A percentile compares a stretch with the other conserved stretches of the same genome.
Conservation (phyloP, 2,113 vertebrate species). For the Apeltes quadracus region DNA sequence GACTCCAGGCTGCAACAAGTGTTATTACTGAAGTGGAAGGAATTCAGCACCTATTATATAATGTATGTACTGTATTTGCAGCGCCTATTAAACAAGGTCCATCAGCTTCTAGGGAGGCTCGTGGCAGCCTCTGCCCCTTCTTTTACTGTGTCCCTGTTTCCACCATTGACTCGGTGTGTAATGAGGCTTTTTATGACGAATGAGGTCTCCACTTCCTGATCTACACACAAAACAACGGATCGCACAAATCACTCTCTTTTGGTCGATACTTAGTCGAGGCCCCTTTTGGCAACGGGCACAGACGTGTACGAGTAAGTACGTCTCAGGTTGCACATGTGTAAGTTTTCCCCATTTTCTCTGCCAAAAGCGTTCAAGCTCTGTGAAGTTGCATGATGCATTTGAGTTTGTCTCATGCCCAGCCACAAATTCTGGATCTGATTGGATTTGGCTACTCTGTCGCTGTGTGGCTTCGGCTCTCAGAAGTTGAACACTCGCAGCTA, state of each 20-base stretch:
- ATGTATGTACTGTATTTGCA: background rate
- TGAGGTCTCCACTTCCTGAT: slow-evolving; percentile 35
- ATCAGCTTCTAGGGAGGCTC: background rate
- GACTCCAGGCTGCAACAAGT: slow-evolving; percentile 12
- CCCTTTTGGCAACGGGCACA: slow-evolving; percentile 27
- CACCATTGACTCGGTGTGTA: slow-evolving; percentile 24
- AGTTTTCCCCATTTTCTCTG: slow-evolving; percentile 21
- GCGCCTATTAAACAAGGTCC: background rate
- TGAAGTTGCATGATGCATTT: slow-evolving; percentile 12
- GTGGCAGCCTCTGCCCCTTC: background rate
- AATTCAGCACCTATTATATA: slow-evolving; percentile 28
- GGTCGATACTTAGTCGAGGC: slow-evolving; percentile 25
- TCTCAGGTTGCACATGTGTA: slow-evolving; percentile 35
- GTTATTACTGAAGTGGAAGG: slow-evolving; percentile 37
- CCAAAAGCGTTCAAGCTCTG: slow-evolving; percentile 32
- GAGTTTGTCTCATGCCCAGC: slow-evolving; percentile 32
- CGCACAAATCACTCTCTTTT: slow-evolving; percentile 28
- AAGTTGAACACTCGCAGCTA: slow-evolving; percentile 15
- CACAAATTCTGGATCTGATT: slow-evolving; percentile 30
- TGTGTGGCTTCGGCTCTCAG: slow-evolving; percentile 23
- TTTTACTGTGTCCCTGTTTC: background rate
- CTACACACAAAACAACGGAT: slow-evolving; percentile 35
- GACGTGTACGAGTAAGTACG: background rate
- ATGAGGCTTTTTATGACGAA: slow-evolving; percentile 34
- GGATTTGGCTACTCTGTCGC: slow-evolving; percentile 12